phyloP scores from a whole-genome alignment of 1,140 invertebrate species.

The Hermetia illucens region DNA sequence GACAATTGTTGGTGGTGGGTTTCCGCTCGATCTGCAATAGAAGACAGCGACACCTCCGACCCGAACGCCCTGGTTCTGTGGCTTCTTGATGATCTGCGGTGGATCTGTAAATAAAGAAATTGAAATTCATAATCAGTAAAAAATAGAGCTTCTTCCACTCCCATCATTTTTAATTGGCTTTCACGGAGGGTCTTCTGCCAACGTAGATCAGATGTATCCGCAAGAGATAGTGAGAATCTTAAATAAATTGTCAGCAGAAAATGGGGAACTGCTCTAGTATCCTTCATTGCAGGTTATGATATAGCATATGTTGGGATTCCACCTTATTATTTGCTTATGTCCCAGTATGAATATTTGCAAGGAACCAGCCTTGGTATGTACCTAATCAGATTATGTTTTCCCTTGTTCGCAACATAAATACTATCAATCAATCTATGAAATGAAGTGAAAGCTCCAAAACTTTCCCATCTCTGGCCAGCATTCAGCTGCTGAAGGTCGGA shows the following conservation, averaged over 20 bases:
- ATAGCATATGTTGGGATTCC: too few species aligned
- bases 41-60: conserved; percentile 86
- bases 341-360: too few species aligned
- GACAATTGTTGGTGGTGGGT: conserved; percentile 73
- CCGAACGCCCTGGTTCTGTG: conserved; percentile 73
- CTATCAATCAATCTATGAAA: too few species aligned
- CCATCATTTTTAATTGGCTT: conserved; percentile 28
- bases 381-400: too few species aligned
- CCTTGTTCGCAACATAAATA: too few species aligned
- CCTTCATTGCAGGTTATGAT: too few species aligned
- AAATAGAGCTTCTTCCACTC: conserved; percentile 11
- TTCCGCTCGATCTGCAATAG: conserved; percentile 84
- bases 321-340: too few species aligned
- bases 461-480: too few species aligned
- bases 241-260: conserved; percentile 8
- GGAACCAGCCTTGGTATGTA: too few species aligned
- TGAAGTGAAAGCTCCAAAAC: too few species aligned
- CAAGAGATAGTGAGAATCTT: conserved; percentile 12
- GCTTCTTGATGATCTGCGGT: conserved; percentile 74
- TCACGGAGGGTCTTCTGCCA: conserved; percentile 22
- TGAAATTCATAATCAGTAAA: conserved; percentile 7
- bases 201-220: conserved; percentile 14
- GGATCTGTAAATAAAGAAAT: conserved; percentile 55
- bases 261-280: conserved; percentile 3
- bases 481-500: too few species aligned